Evolutionary conservation across 2,797 vertebrate genomes (phyloP).

Genomic region (Lutra lutra): DNA sequence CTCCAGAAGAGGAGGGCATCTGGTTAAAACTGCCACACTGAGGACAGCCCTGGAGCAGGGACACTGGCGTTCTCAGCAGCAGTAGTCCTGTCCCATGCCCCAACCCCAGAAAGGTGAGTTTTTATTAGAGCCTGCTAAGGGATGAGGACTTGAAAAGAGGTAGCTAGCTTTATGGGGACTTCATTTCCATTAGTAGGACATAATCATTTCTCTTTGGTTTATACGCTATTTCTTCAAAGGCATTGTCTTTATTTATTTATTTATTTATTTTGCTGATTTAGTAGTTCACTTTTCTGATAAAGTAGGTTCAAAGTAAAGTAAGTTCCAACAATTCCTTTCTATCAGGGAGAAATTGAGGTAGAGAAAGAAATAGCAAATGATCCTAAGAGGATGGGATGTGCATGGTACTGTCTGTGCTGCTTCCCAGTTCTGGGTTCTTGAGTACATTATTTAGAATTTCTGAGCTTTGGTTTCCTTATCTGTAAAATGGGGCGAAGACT

Average conservation of each 20-base stretch:
- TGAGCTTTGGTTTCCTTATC: not conserved
- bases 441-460: not conserved
- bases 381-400: not conserved
- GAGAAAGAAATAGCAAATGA: not conserved
- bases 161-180: not conserved
- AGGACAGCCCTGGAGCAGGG: not conserved
- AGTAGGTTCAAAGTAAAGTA: not conserved
- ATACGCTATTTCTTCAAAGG: not conserved
- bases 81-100: no score
- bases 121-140: not conserved
- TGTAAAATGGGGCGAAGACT: not conserved
- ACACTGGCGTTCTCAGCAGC: no score
- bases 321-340: not conserved
- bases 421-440: not conserved
- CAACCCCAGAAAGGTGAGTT: not conserved
- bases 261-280: not conserved
- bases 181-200: not conserved
- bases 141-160: not conserved
- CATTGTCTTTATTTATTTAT: not conserved
- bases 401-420: not conserved
- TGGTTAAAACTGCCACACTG: not conserved
- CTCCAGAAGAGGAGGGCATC: rapidly evolving
- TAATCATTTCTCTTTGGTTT: not conserved
- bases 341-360: not conserved
- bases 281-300: not conserved